Evolutionary conservation across 2,888 invertebrate genomes (phyloP), one percentile per base, ranked within the genome.

Genomic region (Cryptocephalus primarius): DNA sequence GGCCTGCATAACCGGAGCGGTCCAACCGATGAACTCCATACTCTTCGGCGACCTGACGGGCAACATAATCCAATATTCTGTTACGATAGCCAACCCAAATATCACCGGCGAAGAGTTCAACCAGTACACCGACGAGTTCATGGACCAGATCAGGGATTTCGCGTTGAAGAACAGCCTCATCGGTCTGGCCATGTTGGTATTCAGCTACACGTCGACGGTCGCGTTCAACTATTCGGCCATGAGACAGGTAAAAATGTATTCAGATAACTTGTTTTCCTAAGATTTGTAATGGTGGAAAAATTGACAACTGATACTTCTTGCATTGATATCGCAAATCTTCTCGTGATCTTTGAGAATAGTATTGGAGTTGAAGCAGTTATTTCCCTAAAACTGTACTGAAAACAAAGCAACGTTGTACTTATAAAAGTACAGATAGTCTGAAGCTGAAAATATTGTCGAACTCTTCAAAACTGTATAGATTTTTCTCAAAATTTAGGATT

Each of bases 221-320:
- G 55, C 79, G 2, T 83, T 86, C 68, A 87, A 85, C 62, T 79
- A 79, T 48, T 75, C 82, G 0, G 83, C 86, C 1, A 79, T 80
- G 60, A 78, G 78, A 58, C 85, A 84, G 72, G 82, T 82, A 63
- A 59, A n/a, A n/a, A n/a, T n/a, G n/a, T n/a, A n/a, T n/a, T n/a
- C n/a, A 31, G 8, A 50, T n/a, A n/a, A n/a, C n/a, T n/a, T n/a
- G n/a, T n/a, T n/a, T n/a, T n/a, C n/a, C n/a, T n/a, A n/a, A n/a
- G n/a, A n/a, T n/a, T n/a, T n/a, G n/a, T n/a, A n/a, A n/a, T n/a
- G n/a, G n/a, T n/a, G n/a, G n/a, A n/a, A n/a, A n/a, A n/a, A n/a
- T n/a, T n/a, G n/a, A n/a, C n/a, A n/a, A n/a, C n/a, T n/a, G n/a
- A n/a, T n/a, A n/a, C n/a, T n/a, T n/a, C n/a, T n/a, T n/a, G n/a